Base-by-base conservation (phyloP, 2,113 vertebrate species). In the Zapornia atra region DNA sequence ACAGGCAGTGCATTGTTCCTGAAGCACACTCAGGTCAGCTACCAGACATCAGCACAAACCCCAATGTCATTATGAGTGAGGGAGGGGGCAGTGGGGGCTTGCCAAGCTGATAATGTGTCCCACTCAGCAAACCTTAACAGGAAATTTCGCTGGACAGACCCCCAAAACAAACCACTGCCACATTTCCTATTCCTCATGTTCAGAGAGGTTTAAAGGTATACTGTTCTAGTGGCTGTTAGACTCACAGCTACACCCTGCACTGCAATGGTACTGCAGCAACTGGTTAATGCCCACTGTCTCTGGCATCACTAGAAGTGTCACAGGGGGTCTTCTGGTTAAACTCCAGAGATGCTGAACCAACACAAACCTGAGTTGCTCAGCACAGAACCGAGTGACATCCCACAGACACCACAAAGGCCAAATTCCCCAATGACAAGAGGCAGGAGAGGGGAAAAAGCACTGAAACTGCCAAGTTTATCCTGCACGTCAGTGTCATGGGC, bases 401-500 rank as follows among this genome's bases (percentile, higher is more conserved):
- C 50, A 28, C 0, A 2, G 68, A 53, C 0, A 4, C 36, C 68
- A 57, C 36, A 59, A 57, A 83, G 60, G 71, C 44, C 83, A 17
- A 94, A 91, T 11, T 26, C 34, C 36, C 9, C 14, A 19, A n/a
- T 54, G 56, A 44, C 25, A 78, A 66, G 48, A 40, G n/a, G 24
- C 18, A 86, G 69, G 48, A 70, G 25, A 12, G n/a, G 25, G 22
- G 16, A 15, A 84, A 68, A 71, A 54, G 31, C 54, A 26, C 42
- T 44, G 46, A 3, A 76, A 20, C 15, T 13, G 44, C 42, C 34
- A 11, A 9, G 28, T n/a, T 20, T 15, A 20, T 28, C 34, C 36
- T 65, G 60, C 40, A 3, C 15, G 3, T 5, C 70, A 59, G n/a
- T 1, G 16, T 12, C 70, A 50, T 0, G 0, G 16, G 28, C 2